Conservation (phyloP, 2,113 vertebrate species). For the Seriola dumerili region DNA sequence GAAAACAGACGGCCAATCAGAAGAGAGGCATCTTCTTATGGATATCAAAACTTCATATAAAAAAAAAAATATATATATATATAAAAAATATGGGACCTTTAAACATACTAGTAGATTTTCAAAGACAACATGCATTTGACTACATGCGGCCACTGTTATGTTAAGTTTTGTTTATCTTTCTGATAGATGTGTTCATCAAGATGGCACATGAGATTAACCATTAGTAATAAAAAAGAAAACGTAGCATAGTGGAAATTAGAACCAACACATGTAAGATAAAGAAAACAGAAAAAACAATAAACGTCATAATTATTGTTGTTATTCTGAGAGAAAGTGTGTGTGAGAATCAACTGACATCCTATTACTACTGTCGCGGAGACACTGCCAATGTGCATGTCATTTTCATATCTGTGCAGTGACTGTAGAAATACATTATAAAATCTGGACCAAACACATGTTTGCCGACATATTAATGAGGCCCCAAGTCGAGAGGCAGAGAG, state of each 20-base stretch:
- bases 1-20: too few species aligned
- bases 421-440: conserved; percentile 42
- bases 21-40: too few species aligned
- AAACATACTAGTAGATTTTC: too few species aligned
- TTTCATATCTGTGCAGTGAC: conserved; percentile 32
- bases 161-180: too few species aligned
- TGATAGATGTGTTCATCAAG: too few species aligned
- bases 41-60: too few species aligned
- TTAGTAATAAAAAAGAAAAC: neutral
- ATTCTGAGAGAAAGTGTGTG: neutral
- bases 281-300: neutral
- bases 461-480: conserved; percentile 57
- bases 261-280: neutral
- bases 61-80: too few species aligned
- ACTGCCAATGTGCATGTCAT: conserved; percentile 19
- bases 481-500: neutral
- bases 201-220: neutral
- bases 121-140: too few species aligned
- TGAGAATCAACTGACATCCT: conserved; percentile 11
- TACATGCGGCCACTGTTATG: too few species aligned
- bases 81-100: too few species aligned
- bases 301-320: neutral
- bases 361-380: conserved; percentile 5
- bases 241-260: neutral
- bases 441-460: conserved; percentile 55